phyloP scores from a whole-genome alignment of 1,140 invertebrate genomes.

The Drosophila tani region DNA sequence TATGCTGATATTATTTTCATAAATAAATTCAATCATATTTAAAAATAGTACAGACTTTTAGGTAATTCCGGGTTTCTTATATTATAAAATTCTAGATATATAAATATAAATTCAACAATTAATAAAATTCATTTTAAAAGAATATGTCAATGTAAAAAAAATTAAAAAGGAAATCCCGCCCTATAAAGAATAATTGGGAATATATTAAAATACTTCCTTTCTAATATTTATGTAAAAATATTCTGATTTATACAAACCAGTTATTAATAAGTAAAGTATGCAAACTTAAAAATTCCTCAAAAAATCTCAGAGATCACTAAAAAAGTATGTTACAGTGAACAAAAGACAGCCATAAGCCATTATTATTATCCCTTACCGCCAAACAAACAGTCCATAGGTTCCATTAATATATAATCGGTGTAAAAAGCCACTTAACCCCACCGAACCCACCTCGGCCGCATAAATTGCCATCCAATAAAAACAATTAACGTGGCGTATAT shows the following conservation, averaged over 20 bases:
- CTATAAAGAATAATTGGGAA: too few relatives aligned
- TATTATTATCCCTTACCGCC: background rate
- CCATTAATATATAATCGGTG: constrained; percentile 1
- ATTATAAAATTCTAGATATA: too few relatives aligned
- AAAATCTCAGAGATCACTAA: background rate
- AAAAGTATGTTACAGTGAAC: background rate
- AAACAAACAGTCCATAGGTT: background rate
- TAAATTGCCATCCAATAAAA: constrained; percentile 28
- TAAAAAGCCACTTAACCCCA: constrained; percentile 8
- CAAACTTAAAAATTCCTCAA: background rate
- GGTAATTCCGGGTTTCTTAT: too few relatives aligned
- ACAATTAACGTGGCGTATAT: constrained; percentile 39
- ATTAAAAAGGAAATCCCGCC: too few relatives aligned
- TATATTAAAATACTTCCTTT: too few relatives aligned
- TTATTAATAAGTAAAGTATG: background rate
- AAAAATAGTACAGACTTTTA: too few relatives aligned
- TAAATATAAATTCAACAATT: too few relatives aligned
- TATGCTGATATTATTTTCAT: background rate
- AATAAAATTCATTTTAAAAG: too few relatives aligned
- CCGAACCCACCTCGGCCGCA: background rate
- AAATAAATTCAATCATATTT: too few relatives aligned
- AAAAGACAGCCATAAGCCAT: background rate
- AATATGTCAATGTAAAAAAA: too few relatives aligned
- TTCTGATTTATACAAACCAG: background rate
- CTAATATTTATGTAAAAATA: background rate